phyloP scores from a whole-genome alignment of 2,797 vertebrate species.

The Carcharodon carcharias region DNA sequence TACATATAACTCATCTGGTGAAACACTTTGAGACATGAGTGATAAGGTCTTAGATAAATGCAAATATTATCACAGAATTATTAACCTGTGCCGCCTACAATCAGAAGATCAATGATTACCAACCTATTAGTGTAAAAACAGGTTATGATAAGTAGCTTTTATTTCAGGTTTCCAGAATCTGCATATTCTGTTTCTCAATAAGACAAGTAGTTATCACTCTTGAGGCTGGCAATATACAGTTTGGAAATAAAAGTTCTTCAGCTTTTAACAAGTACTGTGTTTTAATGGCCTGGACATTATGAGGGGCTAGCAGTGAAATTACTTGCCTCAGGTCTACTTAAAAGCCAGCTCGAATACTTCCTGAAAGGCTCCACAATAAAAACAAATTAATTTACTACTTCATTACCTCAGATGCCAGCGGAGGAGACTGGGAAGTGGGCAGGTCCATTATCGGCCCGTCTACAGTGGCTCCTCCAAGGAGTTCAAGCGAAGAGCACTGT shows the following conservation, averaged over 20 bases:
- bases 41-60: neutral
- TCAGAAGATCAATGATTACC: neutral
- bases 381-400: neutral
- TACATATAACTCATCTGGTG: neutral
- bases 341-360: neutral
- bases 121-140: neutral
- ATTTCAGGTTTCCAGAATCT: too few relatives aligned
- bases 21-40: neutral
- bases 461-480: neutral
- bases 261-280: neutral
- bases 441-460: neutral
- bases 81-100: neutral
- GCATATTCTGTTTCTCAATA: too few relatives aligned
- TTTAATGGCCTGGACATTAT: neutral
- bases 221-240: too few relatives aligned
- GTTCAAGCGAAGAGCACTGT: neutral
- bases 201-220: too few relatives aligned
- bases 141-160: neutral
- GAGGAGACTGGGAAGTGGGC: neutral
- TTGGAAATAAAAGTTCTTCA: neutral
- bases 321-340: neutral
- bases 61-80: conserved; percentile 7
- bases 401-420: conserved; percentile 17
- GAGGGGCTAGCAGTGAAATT: neutral
- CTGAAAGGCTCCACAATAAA: neutral